Base-by-base conservation (phyloP, 2,888 invertebrate genomes). In the Xanthia togata region DNA sequence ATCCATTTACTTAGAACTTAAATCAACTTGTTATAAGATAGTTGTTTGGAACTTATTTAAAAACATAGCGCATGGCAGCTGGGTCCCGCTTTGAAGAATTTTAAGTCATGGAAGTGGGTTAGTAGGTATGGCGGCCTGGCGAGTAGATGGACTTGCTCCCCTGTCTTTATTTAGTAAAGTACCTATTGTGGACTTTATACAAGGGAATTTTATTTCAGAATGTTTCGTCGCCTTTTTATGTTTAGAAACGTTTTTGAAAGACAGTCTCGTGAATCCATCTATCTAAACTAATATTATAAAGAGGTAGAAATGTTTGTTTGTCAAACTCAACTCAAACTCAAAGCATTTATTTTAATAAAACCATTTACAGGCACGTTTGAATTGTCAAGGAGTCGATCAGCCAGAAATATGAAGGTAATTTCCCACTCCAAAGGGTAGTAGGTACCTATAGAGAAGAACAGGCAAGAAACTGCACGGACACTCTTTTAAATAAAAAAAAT, bases 41-140 rank as follows among this genome's bases (percentile, higher is more conserved):
- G 82, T 84, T 67, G 67, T 73, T 70, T 26, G 2, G 0, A 84
- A 63, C 68, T 81, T 71, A 73, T 83, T 81, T 71, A 69, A 71
- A 84, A 84, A 77, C 67, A 68, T 57, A 47, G 60, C 73, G 38
- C 62, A 72, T 72, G 35, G 67, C 41, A 73, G 35, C 70, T 59
- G 81, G 38, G 64, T 20, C 20, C 38, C 17, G 41, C 68, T 75
- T 75, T 73, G 63, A 71, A 64, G 63, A 83, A 76, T 70, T 79
- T 74, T 41, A 41, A 76, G 50, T 70, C 55, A 62, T 62, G 38
- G 57, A 79, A 84, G 60, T 79, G 57, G 70, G 70, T 71, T 64
- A 71, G 31, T n/a, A n/a, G n/a, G n/a, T 71, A 20, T 47, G 20
- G 53, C 67, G 44, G 70, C 11, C 9, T 23, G 53, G 53, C 23